Percentiles rank a stretch among this genome's conserved stretches.
Evolutionary conservation across 1,140 invertebrate species (phyloP).

Genomic region (Macrostomum lignano): DNA sequence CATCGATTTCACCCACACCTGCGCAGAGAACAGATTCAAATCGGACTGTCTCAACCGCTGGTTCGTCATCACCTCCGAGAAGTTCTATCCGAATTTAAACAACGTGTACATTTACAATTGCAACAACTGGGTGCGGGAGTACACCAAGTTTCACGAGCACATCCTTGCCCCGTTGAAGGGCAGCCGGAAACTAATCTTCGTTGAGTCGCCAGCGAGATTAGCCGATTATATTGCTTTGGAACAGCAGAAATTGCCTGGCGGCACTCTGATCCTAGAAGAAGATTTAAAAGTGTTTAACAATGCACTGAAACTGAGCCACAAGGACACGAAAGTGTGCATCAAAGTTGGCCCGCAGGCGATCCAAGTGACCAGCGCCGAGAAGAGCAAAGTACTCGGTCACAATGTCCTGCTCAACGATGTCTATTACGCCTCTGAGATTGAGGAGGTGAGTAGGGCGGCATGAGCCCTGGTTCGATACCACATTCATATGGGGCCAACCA

Average conservation of each 20-base stretch:
- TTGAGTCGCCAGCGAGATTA: constrained; percentile 54
- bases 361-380: constrained; percentile 79
- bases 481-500: too few relatives aligned
- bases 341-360: constrained; percentile 80
- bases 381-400: constrained; percentile 72
- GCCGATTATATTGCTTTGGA: constrained; percentile 67
- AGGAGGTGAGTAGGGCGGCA: constrained; percentile 37
- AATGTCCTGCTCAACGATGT: constrained; percentile 78
- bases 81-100: background rate
- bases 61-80: background rate
- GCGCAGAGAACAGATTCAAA: constrained; percentile 32
- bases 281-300: constrained; percentile 85
- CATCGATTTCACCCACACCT: constrained; percentile 46
- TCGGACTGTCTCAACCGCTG: constrained; percentile 9
- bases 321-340: constrained; percentile 88
- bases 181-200: constrained; percentile 56
- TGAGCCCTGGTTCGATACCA: too few relatives aligned
- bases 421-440: constrained; percentile 88
- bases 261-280: constrained; percentile 70
- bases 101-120: constrained; percentile 81
- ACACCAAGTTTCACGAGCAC: constrained; percentile 79
- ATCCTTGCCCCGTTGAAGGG: constrained; percentile 47
- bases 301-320: constrained; percentile 71
- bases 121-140: constrained; percentile 87
- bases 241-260: constrained; percentile 79